Base-by-base conservation (phyloP, 2,113 vertebrate genomes). In the Brienomyrus brachyistius region DNA sequence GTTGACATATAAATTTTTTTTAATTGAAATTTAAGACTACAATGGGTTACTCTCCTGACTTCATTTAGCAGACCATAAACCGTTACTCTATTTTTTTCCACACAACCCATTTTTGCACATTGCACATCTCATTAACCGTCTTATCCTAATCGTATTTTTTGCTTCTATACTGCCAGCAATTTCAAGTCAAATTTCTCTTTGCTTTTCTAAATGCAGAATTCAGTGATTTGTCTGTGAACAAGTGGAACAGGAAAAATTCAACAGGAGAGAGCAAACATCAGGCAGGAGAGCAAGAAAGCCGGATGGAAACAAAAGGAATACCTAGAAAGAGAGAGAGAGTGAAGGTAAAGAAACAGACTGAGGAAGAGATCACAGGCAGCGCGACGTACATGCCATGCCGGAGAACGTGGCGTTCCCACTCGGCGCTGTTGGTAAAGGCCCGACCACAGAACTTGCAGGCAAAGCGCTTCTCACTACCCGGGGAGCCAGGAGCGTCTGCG, bases 371-470 rank as follows among this genome's bases (percentile, higher is more conserved):
- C 19, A 48, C 4, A 21, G 40, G 82, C 19, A 40, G 8, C 5
- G 6, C 4, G 15, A 80, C 74, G 19, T 80, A 99, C 98, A 99
- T 98, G 96, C 98, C 97, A 0, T 99, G 98, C 89, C 98, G 97
- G 91, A 97, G 96, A 89, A 99, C 98, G 0, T 99, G 98, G 3
- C 98, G 94, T 87, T 99, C 98, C 98, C 98, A 99, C 91, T 99
- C 98, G 0, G 96, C 95, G 93, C 96, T 97, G 93, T 97, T 97
- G 23, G 96, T 96, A 94, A 99, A 99, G 0, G 97, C 97, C 88
- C 98, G 97, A 54, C 98, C 98, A 5, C 98, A 99, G 95, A 99
- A 99, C 94, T 99, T 98, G 1, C 98, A 99, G 0, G 98, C 97
- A 92, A 98, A 97, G 70, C 98, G 97, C 83, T 97, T 99, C 92